Evolutionary conservation across 2,888 invertebrate species (phyloP).

Genomic region (Hololepta plana): DNA sequence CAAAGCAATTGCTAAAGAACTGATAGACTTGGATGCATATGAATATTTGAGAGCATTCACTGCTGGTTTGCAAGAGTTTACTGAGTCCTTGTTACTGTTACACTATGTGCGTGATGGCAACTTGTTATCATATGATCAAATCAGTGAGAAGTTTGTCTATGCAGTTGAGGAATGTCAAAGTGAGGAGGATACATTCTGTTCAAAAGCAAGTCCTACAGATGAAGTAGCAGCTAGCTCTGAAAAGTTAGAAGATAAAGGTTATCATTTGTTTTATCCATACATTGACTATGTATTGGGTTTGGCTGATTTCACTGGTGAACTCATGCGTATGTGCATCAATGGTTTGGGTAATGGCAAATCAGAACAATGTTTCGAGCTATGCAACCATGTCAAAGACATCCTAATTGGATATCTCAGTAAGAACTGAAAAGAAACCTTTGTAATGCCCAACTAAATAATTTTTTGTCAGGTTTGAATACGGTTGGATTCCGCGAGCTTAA

Average conservation of each 20-base stretch:
- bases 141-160: conserved; percentile 17
- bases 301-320: conserved; percentile 75
- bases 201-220: conserved; percentile 5
- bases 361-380: conserved; percentile 49
- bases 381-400: conserved; percentile 50
- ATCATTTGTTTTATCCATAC: conserved; percentile 24
- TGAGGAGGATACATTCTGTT: too few species aligned
- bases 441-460: too few species aligned
- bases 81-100: conserved; percentile 69
- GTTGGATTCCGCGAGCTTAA: conserved; percentile 41
- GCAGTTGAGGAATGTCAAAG: too few species aligned
- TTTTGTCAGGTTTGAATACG: conserved; percentile 27
- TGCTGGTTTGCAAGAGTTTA: conserved; percentile 58
- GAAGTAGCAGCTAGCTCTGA: conserved; percentile 5
- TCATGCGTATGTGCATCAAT: conserved; percentile 79
- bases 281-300: conserved; percentile 56
- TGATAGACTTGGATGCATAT: conserved; percentile 51
- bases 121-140: conserved; percentile 36
- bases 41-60: conserved; percentile 50
- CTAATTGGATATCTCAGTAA: conserved; percentile 42
- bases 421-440: conserved; percentile 5
- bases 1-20: conserved; percentile 50
- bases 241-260: conserved; percentile 10
- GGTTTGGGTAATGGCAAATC: conserved; percentile 60
- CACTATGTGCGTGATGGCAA: conserved; percentile 42